Evolutionary conservation across 2,888 invertebrate genomes (phyloP).

Genomic region (Reticulitermes lucifugus): DNA sequence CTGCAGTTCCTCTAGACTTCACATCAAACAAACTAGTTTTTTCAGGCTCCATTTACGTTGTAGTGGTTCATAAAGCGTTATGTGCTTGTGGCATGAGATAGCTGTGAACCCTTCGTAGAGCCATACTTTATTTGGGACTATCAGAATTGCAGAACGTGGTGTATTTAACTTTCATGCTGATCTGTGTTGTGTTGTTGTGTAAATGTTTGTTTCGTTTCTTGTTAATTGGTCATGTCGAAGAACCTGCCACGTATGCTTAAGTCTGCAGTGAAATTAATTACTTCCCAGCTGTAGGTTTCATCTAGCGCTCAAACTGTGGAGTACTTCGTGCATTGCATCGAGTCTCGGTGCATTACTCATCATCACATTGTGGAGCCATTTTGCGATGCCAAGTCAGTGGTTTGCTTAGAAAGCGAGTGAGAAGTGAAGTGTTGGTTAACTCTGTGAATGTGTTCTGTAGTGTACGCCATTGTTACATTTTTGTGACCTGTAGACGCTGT

Average conservation of each 20-base stretch:
- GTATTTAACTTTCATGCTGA: not conserved
- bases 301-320: not conserved
- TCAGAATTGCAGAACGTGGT: not conserved
- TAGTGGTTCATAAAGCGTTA: not conserved
- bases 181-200: not conserved
- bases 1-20: not conserved
- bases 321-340: not conserved
- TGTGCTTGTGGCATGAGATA: not conserved
- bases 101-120: not conserved
- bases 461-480: slow-evolving; percentile 3
- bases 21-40: not conserved
- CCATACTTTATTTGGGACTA: not conserved
- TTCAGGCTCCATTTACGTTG: not conserved
- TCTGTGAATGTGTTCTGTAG: not conserved
- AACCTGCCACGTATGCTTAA: slow-evolving; percentile 21
- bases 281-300: not conserved
- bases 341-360: not conserved
- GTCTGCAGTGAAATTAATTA: not conserved
- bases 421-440: not conserved
- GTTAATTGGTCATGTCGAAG: not conserved
- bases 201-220: not conserved
- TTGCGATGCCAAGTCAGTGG: slow-evolving; percentile 1
- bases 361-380: slow-evolving; percentile 4
- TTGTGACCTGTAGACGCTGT: not conserved
- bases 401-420: not conserved